Conservation (phyloP, 1,140 invertebrate genomes). For the Glossosoma conforme region DNA sequence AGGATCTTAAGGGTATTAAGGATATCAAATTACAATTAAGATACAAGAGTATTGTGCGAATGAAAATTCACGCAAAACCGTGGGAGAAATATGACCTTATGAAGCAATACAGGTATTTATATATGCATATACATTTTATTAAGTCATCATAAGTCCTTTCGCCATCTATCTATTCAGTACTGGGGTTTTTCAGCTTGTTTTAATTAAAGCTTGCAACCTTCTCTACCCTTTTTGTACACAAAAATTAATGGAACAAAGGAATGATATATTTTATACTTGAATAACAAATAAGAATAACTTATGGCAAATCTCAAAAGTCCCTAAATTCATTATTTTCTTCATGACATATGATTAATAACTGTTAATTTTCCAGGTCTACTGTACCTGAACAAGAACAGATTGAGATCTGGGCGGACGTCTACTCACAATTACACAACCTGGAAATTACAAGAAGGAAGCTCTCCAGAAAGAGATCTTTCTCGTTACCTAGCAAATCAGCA, state of each 20-base stretch:
- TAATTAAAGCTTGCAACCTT: too few relatives aligned
- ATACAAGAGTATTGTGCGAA: constrained; percentile 56
- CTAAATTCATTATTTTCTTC: too few relatives aligned
- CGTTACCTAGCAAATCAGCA: constrained; percentile 57
- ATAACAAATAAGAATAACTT: too few relatives aligned
- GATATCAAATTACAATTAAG: constrained; percentile 57
- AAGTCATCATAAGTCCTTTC: too few relatives aligned
- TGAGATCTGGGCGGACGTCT: constrained; percentile 79
- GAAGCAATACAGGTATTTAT: constrained; percentile 88
- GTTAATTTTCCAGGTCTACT: constrained; percentile 55
- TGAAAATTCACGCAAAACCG: constrained; percentile 58
- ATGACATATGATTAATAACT: constrained; percentile 8
- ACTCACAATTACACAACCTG: constrained; percentile 66
- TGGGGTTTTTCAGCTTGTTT: too few relatives aligned
- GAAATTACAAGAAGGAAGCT: constrained; percentile 61
- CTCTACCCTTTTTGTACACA: too few relatives aligned
- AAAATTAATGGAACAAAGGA: too few relatives aligned
- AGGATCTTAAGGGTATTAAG: constrained; percentile 73
- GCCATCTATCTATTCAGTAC: too few relatives aligned
- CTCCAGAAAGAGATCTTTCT: constrained; percentile 62
- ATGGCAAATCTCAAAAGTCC: too few relatives aligned
- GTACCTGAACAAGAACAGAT: constrained; percentile 84
- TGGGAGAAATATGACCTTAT: constrained; percentile 93
- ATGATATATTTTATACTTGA: too few relatives aligned
- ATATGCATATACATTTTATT: too few relatives aligned